Base-by-base conservation (phyloP, 2,113 vertebrate genomes). In the Hoplias malabaricus region DNA sequence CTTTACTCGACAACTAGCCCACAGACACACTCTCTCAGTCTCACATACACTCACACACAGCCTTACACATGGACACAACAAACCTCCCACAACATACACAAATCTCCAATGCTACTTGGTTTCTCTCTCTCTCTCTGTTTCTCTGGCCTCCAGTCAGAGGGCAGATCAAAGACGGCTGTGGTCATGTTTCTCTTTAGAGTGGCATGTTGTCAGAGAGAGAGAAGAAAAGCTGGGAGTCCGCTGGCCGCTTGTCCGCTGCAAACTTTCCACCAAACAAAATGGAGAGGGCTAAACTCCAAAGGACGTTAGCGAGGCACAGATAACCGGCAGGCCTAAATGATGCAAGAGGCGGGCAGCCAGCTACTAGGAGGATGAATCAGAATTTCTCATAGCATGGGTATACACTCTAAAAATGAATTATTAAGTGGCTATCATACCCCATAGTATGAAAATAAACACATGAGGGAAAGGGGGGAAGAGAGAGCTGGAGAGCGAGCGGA, bases 401-500 rank as follows among this genome's bases (percentile, higher is more conserved):
- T 90, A 92, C 89, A 92, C 90, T 92, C 91, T 88, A 92, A 92
- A 92, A 91, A 92, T 93, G 75, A 93, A 93, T 93, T 92, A 93
- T 93, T 93, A 91, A 93, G 84, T 75, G 69, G 85, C 89, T 91
- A 92, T 92, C 91, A 92, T 92, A 89, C 86, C 90, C 87, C 87
- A 91, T 90, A 93, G 88, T 91, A 92, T 91, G 88, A 91, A 92
- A 93, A 93, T 90, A 92, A 92, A 92, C 91, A 90, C 83, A 87
- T 79, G 56, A 74, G 81, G 73, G 79, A 75, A 76, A 57, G 79
- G 54, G 66, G 72, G 65, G 81, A 76, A 62, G 77, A 53, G 57
- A 61, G 86, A 84, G 72, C 27, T n/a, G 67, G 69, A 87, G 82
- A 72, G 75, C 86, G 86, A 83, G 82, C 34, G 59, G 84, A 87